phyloP scores from a whole-genome alignment of 2,888 invertebrate species.

The Notodonta dromedarius region DNA sequence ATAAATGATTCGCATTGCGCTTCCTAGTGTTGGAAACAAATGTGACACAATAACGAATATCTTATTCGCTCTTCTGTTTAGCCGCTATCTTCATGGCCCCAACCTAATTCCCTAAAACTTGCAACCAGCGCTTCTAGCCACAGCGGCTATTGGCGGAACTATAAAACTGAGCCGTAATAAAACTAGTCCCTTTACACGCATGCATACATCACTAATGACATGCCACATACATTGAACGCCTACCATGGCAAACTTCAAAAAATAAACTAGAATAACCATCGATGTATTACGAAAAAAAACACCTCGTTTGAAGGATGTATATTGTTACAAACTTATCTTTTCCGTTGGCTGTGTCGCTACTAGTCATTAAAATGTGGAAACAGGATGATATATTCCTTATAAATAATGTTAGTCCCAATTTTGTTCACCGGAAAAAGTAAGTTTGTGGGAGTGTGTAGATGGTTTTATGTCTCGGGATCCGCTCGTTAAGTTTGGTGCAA shows the following conservation, averaged over 20 bases:
- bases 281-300: constrained; percentile 30
- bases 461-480: constrained; percentile 39
- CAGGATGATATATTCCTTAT: background rate
- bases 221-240: constrained; percentile 48
- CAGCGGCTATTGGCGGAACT: constrained; percentile 66
- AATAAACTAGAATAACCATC: constrained; percentile 9
- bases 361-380: background rate
- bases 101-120: constrained; percentile 66
- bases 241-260: background rate
- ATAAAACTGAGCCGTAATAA: constrained; percentile 74
- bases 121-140: constrained; percentile 64
- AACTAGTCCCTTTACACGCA: constrained; percentile 65
- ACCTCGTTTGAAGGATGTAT: constrained; percentile 23
- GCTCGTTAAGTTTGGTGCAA: constrained; percentile 61
- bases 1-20: too few species aligned
- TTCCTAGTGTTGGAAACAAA: too few species aligned
- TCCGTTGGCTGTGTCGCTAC: constrained; percentile 1
- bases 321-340: constrained; percentile 28
- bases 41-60: too few species aligned
- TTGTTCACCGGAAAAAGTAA: background rate
- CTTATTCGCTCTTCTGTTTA: constrained; percentile 11
- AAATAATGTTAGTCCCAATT: background rate
- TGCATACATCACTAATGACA: constrained; percentile 79
- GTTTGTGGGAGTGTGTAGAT: constrained; percentile 14
- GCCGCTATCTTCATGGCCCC: constrained; percentile 43